A percentile compares a stretch with the other conserved stretches of the same genome.
Evolutionary conservation across 2,113 vertebrate genomes (phyloP).

Genomic region (Sorex fumeus): DNA sequence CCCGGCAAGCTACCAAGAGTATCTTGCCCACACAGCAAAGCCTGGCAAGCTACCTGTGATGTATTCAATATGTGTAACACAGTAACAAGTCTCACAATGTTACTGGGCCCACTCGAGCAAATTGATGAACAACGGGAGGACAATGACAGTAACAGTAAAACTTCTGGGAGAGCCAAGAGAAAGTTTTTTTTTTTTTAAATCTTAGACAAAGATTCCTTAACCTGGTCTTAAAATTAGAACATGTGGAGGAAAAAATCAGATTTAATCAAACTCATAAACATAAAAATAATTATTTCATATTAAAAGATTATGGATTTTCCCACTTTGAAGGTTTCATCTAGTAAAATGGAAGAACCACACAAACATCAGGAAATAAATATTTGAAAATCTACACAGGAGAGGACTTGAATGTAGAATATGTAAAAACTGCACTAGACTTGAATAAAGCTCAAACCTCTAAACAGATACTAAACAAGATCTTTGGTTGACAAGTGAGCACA

Average conservation of each 20-base stretch:
- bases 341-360: neutral
- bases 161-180: neutral
- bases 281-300: neutral
- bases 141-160: too few species aligned
- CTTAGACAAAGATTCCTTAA: neutral
- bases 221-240: neutral
- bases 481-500: too few species aligned
- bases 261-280: slow-evolving; percentile 37
- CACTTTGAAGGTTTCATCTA: slow-evolving; percentile 5
- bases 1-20: too few species aligned
- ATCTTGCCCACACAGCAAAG: too few species aligned
- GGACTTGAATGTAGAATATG: neutral
- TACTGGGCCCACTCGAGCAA: too few species aligned
- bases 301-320: too few species aligned
- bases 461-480: too few species aligned
- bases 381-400: neutral
- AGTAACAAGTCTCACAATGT: too few species aligned
- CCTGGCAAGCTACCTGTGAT: too few species aligned
- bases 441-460: too few species aligned
- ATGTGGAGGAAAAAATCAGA: neutral
- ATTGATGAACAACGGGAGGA: too few species aligned
- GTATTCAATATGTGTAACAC: too few species aligned
- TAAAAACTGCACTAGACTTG: neutral
- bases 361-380: neutral
- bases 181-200: neutral